A percentile compares a stretch with the other conserved stretches of the same genome.
Evolutionary conservation across 30 jellyfish, hydroid and myxozoan genomes (phyloP).

Genomic region (Aurelia sp.): DNA sequence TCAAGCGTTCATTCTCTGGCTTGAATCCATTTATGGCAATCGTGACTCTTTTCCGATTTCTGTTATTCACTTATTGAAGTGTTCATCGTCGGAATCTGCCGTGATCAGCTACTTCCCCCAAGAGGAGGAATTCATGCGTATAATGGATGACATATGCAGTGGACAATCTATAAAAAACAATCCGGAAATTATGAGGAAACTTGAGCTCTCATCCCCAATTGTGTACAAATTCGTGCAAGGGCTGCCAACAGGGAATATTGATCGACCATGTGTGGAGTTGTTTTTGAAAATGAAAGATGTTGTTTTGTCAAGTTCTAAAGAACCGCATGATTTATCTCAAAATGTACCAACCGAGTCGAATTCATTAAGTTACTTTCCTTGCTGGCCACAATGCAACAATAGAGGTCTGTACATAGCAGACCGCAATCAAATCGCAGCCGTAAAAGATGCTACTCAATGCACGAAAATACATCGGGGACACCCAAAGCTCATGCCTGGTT

Average conservation of each 20-base stretch:
- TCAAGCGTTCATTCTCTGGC: too few relatives aligned
- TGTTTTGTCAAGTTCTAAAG: too few relatives aligned
- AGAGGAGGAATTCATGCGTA: slow-evolving; percentile 3
- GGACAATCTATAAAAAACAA: background rate
- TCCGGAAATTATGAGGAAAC: slow-evolving; percentile 7
- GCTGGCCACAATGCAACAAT: too few relatives aligned
- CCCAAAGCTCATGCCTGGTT: slow-evolving; percentile 4
- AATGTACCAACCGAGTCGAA: too few relatives aligned
- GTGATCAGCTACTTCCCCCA: slow-evolving; percentile 9
- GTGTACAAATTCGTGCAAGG: background rate
- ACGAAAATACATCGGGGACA: background rate
- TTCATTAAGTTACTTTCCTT: too few relatives aligned
- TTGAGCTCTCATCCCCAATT: background rate
- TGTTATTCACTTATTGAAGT: background rate
- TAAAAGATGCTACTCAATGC: background rate
- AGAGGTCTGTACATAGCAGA: too few relatives aligned
- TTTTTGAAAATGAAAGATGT: too few relatives aligned
- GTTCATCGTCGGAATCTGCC: background rate
- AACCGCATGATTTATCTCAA: too few relatives aligned
- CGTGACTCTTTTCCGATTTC: background rate
- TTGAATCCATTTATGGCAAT: too few relatives aligned
- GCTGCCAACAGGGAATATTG: too few relatives aligned
- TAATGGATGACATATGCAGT: background rate
- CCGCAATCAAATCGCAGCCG: background rate
- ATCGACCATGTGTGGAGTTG: too few relatives aligned